phyloP scores from a whole-genome alignment of 2,113 vertebrate genomes.

The Brachyhypopomus occidentalis region DNA sequence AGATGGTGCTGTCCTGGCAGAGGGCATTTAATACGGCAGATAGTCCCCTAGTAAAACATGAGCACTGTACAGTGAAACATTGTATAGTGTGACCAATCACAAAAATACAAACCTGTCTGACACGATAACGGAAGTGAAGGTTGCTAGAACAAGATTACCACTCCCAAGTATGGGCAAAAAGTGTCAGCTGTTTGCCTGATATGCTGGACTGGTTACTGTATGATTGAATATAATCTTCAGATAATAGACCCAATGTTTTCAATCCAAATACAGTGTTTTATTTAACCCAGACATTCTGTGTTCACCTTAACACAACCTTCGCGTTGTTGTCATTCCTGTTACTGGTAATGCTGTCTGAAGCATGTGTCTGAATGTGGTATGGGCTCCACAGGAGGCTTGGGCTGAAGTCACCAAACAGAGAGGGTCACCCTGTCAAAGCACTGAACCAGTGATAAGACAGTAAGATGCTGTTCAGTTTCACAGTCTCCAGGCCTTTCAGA shows the following conservation, averaged over 20 bases:
- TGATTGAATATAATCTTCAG: conserved; percentile 20
- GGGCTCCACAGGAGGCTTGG: neutral
- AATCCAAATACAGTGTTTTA: neutral
- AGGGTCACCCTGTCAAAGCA: conserved; percentile 4
- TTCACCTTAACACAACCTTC: neutral
- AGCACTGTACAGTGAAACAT: neutral
- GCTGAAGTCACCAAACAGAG: conserved; percentile 7
- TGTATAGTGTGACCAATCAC: neutral
- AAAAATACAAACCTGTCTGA: neutral
- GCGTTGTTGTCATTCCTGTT: neutral
- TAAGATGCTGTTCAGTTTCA: conserved; percentile 27
- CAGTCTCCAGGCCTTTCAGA: neutral
- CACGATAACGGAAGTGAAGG: neutral
- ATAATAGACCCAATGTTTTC: conserved; percentile 11
- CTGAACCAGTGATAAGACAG: conserved; percentile 31
- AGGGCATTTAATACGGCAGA: conserved; percentile 36
- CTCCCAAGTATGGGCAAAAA: neutral
- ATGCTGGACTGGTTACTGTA: conserved; percentile 13
- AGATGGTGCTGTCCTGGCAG: conserved; percentile 58
- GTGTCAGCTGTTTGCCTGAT: conserved; percentile 17
- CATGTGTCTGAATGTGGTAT: neutral
- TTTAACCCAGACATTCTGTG: neutral
- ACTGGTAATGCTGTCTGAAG: neutral
- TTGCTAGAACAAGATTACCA: neutral
- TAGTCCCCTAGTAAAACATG: neutral